Percentiles rank a stretch among this genome's conserved stretches.
Evolutionary conservation across 1,140 invertebrate genomes (phyloP).

Genomic region (Drosophila nannoptera): DNA sequence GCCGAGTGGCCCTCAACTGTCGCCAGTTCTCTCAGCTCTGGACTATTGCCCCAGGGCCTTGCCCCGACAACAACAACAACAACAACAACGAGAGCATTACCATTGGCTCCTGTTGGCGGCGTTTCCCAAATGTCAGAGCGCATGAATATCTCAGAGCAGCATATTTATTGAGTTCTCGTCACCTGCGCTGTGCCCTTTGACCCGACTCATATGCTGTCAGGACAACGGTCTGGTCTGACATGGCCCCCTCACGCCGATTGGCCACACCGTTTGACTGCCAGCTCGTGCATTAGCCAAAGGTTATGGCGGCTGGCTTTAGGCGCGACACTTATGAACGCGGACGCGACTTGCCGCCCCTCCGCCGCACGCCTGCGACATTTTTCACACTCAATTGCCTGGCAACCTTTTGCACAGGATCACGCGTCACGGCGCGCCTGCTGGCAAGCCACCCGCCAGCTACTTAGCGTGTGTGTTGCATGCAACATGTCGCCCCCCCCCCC

Average conservation of each 20-base stretch:
- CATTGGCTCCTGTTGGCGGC: too few relatives aligned
- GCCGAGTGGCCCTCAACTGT: slow-evolving; percentile 48
- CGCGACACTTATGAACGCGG: slow-evolving; percentile 33
- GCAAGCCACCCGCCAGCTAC: slow-evolving; percentile 51
- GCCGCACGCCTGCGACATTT: slow-evolving; percentile 62
- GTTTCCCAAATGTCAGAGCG: slow-evolving; percentile 15
- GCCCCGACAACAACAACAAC: too few relatives aligned
- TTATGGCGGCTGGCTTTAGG: slow-evolving; percentile 37
- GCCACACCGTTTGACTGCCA: slow-evolving; percentile 72
- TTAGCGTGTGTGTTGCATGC: slow-evolving; percentile 72
- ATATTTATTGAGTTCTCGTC: slow-evolving; percentile 75
- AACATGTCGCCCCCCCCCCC: slow-evolving; percentile 47
- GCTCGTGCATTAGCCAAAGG: slow-evolving; percentile 73
- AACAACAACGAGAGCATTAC: too few relatives aligned
- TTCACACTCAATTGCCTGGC: slow-evolving; percentile 76
- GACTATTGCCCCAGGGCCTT: slow-evolving; percentile 8
- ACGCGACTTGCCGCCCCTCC: slow-evolving; percentile 9
- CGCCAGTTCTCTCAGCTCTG: slow-evolving; percentile 57
- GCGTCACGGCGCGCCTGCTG: slow-evolving; percentile 40
- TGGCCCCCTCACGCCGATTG: slow-evolving; percentile 6
- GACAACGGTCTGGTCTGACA: slow-evolving; percentile 7
- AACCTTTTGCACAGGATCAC: slow-evolving; percentile 75
- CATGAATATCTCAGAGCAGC: slow-evolving; percentile 68
- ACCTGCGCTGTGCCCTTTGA: slow-evolving; percentile 52
- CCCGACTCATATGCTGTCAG: slow-evolving; percentile 66